These are phyloP conservation scores for Pherbina coryleti DNA, from an alignment of 2,888 invertebrate species.

Conservation along the genomic window DNA sequence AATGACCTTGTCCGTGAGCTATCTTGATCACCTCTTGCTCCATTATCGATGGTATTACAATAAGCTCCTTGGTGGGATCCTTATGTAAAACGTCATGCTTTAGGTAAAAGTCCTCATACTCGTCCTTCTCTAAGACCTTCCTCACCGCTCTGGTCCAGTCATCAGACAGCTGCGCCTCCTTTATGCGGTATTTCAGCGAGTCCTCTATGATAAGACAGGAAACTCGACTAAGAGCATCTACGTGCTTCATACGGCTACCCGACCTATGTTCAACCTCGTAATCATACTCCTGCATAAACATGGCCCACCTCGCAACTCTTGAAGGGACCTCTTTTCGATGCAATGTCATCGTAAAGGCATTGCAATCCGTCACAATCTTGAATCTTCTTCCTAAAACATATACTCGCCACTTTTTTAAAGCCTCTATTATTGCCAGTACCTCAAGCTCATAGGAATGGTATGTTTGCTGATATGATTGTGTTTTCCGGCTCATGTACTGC, in stretches of 20 bases:
- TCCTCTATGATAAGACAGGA: slow-evolving; percentile 37
- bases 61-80: slow-evolving; percentile 27
- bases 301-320: slow-evolving; percentile 40
- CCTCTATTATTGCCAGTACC: slow-evolving; percentile 15
- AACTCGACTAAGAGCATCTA: slow-evolving; percentile 42
- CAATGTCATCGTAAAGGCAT: slow-evolving; percentile 42
- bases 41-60: slow-evolving; percentile 49
- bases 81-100: background rate
- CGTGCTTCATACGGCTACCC: slow-evolving; percentile 41
- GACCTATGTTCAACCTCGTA: slow-evolving; percentile 40
- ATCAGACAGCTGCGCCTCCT: slow-evolving; percentile 32
- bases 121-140: slow-evolving; percentile 28
- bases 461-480: background rate
- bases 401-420: slow-evolving; percentile 27
- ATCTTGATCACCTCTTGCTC: slow-evolving; percentile 57
- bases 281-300: slow-evolving; percentile 42
- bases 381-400: slow-evolving; percentile 18
- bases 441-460: slow-evolving; percentile 29
- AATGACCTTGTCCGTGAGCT: slow-evolving; percentile 52
- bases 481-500: slow-evolving; percentile 33
- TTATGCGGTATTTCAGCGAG: slow-evolving; percentile 26
- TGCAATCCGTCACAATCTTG: no score
- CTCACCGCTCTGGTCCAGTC: slow-evolving; percentile 38
- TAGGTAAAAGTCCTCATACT: slow-evolving; percentile 37
- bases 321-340: slow-evolving; percentile 41